A percentile compares a stretch with the other conserved stretches of the same genome.
Evolutionary conservation across 2,888 invertebrate genomes (phyloP).

Genomic region (Megalurothrips usitatus): DNA sequence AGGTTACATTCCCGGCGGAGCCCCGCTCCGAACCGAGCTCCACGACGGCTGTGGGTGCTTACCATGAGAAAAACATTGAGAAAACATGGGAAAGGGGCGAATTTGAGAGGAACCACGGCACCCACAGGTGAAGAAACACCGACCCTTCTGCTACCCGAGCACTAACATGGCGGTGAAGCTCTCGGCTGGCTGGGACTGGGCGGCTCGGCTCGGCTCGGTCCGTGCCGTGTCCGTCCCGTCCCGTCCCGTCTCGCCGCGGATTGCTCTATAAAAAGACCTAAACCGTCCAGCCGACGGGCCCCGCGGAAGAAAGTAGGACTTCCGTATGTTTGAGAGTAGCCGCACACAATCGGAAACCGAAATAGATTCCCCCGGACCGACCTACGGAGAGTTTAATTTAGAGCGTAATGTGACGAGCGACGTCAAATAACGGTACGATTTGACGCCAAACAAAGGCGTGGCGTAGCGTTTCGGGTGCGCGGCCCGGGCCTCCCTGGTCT

Average conservation of each 20-base stretch:
- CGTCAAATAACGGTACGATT: not conserved
- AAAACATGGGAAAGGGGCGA: not conserved
- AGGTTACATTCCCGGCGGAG: not conserved
- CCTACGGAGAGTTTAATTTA: too few relatives aligned
- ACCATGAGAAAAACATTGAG: not conserved
- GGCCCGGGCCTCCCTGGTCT: too few relatives aligned
- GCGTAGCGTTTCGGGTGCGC: too few relatives aligned
- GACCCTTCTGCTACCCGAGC: slow-evolving; percentile 20
- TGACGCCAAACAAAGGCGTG: not conserved
- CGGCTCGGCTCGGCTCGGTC: too few relatives aligned
- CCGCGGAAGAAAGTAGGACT: slow-evolving; percentile 19
- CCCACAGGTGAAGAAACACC: slow-evolving; percentile 9
- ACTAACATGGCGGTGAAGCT: slow-evolving; percentile 8
- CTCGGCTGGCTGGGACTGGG: not conserved
- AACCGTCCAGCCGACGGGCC: slow-evolving; percentile 10
- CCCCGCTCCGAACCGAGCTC: not conserved
- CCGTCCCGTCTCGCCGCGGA: not conserved
- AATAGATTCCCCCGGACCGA: too few relatives aligned
- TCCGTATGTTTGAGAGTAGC: not conserved
- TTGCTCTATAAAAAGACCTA: slow-evolving; percentile 22
- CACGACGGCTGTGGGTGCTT: not conserved
- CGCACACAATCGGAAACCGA: too few relatives aligned
- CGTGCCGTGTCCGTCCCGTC: too few relatives aligned
- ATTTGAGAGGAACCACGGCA: not conserved
- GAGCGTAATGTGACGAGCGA: not conserved